Evolutionary conservation across 2,113 vertebrate genomes (phyloP), one percentile per base, ranked within the genome.

Genomic region (Pseudorectes ferrugineus): DNA sequence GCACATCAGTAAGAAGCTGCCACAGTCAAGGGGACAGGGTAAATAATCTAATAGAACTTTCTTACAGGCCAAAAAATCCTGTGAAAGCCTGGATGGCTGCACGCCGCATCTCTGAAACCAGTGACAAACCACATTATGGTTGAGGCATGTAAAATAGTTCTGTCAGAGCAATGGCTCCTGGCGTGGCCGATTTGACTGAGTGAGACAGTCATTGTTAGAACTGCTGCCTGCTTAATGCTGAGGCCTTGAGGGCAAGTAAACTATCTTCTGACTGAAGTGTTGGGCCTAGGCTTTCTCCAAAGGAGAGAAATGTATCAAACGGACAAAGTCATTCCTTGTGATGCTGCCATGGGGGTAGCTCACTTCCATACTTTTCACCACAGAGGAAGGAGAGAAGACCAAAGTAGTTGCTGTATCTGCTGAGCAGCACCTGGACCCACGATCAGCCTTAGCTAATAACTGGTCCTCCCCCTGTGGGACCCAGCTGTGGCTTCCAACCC

Each of bases 41-140:
- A 66, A 88, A 82, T 89, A 68, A 68, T 48, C 42, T 31, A 89
- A 81, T 11, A 91, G 23, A 94, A 70, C 31, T 94, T 79, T 68
- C 42, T 83, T 88, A 68, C 20, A 62, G 61, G 25, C 62, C 59
- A 71, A 65, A 68, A 73, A 38, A 10, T 26, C 78, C 70, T 22
- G 6, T 85, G 74, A 90, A 68, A 93, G 75, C 78, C 81, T 93
- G 62, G 38, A 43, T 91, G 79, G 66, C 92, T 92, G 48, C 29
- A 17, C 21, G 24, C 52, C 5, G 3, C 61, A 29, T 92, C 77
- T 94, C 78, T 86, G 74, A 80, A 91, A 90, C 81, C 74, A 70
- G 7, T 88, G 95, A 88, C 95, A 96, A 63, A 78, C 79, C 14
- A 3, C 81, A 74, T 96, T 96, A 80, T 7, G 35, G 48, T 17